A percentile compares a stretch with the other conserved stretches of the same genome.
Conservation (phyloP, 2,113 vertebrate genomes). For the Psephotus haematonotus region DNA sequence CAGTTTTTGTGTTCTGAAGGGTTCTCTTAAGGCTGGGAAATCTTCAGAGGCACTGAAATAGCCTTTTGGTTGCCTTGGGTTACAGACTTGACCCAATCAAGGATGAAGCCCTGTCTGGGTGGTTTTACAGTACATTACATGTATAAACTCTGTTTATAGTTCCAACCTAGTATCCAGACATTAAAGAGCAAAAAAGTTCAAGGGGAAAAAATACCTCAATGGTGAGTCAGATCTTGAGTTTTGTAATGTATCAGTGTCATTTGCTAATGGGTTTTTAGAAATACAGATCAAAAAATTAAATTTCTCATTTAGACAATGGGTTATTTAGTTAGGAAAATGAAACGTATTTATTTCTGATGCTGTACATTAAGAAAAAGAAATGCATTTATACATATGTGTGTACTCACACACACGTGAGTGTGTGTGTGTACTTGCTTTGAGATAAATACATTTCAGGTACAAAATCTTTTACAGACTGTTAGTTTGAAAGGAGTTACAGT, state of each 20-base stretch:
- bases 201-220: not conserved
- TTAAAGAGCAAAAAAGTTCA: not conserved
- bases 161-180: not conserved
- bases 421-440: not conserved
- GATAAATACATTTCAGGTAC: not conserved
- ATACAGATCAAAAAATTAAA: slow-evolving; percentile 14
- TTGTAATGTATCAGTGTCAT: not conserved
- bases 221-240: not conserved
- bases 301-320: slow-evolving; percentile 7
- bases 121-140: not conserved
- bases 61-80: not conserved
- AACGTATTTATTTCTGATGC: not conserved
- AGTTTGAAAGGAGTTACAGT: not conserved
- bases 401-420: not conserved
- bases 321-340: slow-evolving; percentile 23
- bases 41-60: not conserved
- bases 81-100: not conserved
- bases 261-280: slow-evolving; percentile 6
- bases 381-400: not conserved
- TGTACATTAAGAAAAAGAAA: not conserved
- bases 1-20: not conserved
- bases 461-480: not conserved
- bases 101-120: not conserved
- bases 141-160: not conserved
- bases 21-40: not conserved